phyloP scores from a whole-genome alignment of 2,113 vertebrate species.

The Ahaetulla prasina region DNA sequence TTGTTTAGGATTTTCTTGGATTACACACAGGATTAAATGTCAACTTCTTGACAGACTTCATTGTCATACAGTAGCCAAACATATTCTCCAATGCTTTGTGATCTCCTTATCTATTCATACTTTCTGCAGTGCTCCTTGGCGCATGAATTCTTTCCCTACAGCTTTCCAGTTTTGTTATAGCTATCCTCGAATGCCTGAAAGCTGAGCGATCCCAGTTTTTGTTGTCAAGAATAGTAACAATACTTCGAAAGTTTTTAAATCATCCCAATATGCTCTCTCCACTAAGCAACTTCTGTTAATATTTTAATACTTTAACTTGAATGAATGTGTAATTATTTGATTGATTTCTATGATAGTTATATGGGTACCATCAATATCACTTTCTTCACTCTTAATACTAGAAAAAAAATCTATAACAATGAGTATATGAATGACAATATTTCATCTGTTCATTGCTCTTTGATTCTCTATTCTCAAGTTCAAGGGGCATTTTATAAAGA shows the following conservation, averaged over 20 bases:
- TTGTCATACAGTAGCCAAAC: neutral
- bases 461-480: neutral
- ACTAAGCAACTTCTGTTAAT: neutral
- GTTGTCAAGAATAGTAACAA: neutral
- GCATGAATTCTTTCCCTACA: neutral
- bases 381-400: neutral
- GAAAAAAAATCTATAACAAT: neutral
- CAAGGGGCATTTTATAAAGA: neutral
- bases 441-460: neutral
- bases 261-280: neutral
- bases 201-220: neutral
- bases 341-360: neutral
- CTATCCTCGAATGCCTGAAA: neutral
- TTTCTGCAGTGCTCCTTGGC: neutral
- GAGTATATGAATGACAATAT: neutral
- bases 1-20: neutral
- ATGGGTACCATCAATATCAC: neutral
- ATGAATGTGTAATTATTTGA: neutral
- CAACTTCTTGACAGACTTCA: neutral
- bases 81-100: neutral
- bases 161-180: neutral
- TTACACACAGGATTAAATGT: neutral
- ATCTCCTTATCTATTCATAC: neutral
- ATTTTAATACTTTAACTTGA: neutral
- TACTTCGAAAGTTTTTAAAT: neutral